Percentiles rank a stretch among this genome's conserved stretches.
These are phyloP conservation scores for Aurelia aurita complex sp. Pacific DNA, from an alignment of 30 jellyfish, hydroid and myxozoan species.

Conservation along the genomic window DNA sequence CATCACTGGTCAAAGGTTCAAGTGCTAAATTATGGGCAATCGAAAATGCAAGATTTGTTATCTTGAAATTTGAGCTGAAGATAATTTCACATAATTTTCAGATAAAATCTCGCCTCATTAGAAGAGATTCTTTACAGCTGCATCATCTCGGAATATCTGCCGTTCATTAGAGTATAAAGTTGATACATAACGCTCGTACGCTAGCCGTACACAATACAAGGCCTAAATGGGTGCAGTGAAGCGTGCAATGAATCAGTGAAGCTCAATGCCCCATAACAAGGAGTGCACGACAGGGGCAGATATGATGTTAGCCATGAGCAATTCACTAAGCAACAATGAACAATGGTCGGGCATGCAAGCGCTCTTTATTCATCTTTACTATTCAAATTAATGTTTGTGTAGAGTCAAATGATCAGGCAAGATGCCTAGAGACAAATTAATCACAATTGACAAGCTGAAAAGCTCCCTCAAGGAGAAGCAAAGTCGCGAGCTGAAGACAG, in stretches of 20 bases:
- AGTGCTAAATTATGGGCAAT: too few relatives aligned
- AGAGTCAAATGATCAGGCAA: slow-evolving; percentile 63
- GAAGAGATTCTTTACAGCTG: background rate
- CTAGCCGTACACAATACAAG: background rate
- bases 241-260: slow-evolving; percentile 63
- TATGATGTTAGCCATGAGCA: slow-evolving; percentile 66
- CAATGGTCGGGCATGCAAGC: slow-evolving; percentile 73
- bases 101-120: background rate
- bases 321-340: slow-evolving; percentile 66
- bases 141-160: background rate
- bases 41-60: too few relatives aligned
- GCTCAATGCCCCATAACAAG: slow-evolving; percentile 44
- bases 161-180: too few relatives aligned
- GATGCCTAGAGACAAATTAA: slow-evolving; percentile 61
- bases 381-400: slow-evolving; percentile 37
- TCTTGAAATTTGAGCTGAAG: too few relatives aligned
- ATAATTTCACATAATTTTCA: too few relatives aligned
- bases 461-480: slow-evolving; percentile 48
- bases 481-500: background rate
- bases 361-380: slow-evolving; percentile 37
- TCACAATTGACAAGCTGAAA: slow-evolving; percentile 68
- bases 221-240: slow-evolving; percentile 39
- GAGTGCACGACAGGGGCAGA: slow-evolving; percentile 28
- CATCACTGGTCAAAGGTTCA: too few relatives aligned
- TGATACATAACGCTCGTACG: background rate